Evolutionary conservation across 2,888 invertebrate species (phyloP).

Genomic region (Andrena fulva): DNA sequence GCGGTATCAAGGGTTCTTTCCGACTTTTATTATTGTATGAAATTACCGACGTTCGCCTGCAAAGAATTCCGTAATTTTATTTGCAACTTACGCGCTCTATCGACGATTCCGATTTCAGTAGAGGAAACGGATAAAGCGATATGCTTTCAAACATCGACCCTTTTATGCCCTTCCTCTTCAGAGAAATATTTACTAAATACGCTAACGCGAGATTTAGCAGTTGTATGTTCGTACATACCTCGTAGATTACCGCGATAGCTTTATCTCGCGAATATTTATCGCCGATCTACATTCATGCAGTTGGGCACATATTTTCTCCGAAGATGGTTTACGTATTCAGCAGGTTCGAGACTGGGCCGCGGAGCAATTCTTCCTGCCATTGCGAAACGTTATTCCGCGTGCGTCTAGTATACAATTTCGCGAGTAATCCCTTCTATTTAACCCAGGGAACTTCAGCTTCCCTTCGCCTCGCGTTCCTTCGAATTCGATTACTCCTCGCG

Average conservation of each 20-base stretch:
- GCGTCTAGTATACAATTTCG: not conserved
- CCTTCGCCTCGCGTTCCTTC: constrained; percentile 28
- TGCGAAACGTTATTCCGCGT: not conserved
- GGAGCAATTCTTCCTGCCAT: not conserved
- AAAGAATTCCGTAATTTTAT: constrained; percentile 29
- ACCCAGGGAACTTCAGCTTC: constrained; percentile 6
- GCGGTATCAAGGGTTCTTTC: constrained; percentile 36
- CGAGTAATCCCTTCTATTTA: constrained; percentile 10
- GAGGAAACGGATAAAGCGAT: not conserved
- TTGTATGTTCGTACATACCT: not conserved
- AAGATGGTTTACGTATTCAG: not conserved
- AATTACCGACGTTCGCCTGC: constrained; percentile 40
- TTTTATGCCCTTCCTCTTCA: not conserved
- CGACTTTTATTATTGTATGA: constrained; percentile 27
- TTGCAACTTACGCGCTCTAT: not conserved
- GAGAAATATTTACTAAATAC: not conserved
- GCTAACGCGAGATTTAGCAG: not conserved
- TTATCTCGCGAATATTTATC: not conserved
- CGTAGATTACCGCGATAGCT: not conserved
- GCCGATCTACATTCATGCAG: not conserved
- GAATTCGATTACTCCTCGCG: constrained; percentile 34
- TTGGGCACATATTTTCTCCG: not conserved
- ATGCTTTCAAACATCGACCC: not conserved
- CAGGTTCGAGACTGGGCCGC: not conserved
- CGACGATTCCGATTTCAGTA: not conserved